These are phyloP conservation scores for Drosophila sechellia DNA, from an alignment of 1,140 invertebrate genomes.

Conservation along the genomic window DNA sequence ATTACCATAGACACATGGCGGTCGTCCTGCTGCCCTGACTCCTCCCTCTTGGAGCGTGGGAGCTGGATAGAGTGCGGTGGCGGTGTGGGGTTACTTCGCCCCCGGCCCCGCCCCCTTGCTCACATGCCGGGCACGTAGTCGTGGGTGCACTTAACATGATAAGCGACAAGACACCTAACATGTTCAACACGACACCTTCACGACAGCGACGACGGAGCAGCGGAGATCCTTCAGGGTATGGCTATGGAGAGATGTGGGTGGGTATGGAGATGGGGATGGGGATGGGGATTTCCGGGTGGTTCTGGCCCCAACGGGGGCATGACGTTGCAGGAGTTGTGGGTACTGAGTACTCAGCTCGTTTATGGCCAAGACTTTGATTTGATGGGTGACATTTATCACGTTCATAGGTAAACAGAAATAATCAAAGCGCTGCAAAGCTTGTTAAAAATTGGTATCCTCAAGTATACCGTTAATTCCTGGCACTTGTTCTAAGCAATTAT, in stretches of 20 bases:
- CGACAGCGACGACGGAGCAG: constrained; percentile 57
- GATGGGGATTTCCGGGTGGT: too few relatives aligned
- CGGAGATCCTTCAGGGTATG: constrained; percentile 19
- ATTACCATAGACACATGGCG: constrained; percentile 73
- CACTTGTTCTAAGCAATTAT: too few relatives aligned
- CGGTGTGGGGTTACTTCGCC: background rate
- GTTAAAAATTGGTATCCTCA: background rate
- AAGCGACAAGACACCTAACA: constrained; percentile 82
- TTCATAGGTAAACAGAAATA: background rate
- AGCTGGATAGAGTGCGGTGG: background rate
- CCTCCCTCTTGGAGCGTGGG: background rate
- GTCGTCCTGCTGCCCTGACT: background rate
- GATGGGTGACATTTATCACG: background rate
- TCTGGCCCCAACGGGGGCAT: background rate
- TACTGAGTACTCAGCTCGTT: constrained; percentile 24
- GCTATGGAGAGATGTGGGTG: too few relatives aligned
- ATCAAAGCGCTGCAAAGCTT: background rate
- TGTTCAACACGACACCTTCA: constrained; percentile 82
- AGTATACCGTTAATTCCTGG: too few relatives aligned
- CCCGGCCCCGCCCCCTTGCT: background rate
- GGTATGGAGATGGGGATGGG: background rate
- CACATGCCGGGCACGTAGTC: constrained; percentile 68
- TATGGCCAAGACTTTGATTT: constrained; percentile 26
- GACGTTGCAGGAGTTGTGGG: constrained; percentile 21
- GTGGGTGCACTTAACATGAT: constrained; percentile 80